Evolutionary conservation across 2,888 invertebrate species (phyloP), one percentile per base, ranked within the genome.

Genomic region (Euzophera pinguis): DNA sequence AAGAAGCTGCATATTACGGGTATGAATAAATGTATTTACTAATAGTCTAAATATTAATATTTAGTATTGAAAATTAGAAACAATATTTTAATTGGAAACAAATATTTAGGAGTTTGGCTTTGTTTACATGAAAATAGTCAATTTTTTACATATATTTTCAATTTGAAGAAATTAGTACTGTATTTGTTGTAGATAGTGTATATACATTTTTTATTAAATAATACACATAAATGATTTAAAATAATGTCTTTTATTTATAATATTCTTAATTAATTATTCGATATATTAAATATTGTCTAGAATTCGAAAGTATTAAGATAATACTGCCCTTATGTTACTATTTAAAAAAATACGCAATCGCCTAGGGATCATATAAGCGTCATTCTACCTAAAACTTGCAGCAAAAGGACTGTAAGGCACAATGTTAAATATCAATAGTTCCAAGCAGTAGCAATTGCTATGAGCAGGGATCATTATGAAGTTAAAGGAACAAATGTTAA

Each of bases 1-100:
- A 91, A 63, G 97, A 97, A 78, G 94, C 94, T 0, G 91, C 92
- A 52, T 93, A 94, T 73, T 96, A 95, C 78, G 97, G 97, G 3
- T 97, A 97, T 80, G 93, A 93, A 57, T 87, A 68, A 56, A 29
- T 14, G 2, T 12, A 43, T 27, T 27, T 29, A 6, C 22, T 5
- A 22, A 22, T n/a, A n/a, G n/a, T n/a, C n/a, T n/a, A n/a, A n/a
- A n/a, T n/a, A n/a, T n/a, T n/a, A n/a, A n/a, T n/a, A n/a, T n/a
- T n/a, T n/a, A n/a, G n/a, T n/a, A n/a, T 22, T 22, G 22, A 5
- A 22, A 22, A 22, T 22, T 22, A 22, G 22, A 22, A 22, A 22
- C 2, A 22, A 10, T 32, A 32, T 32, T 9, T 9, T 6, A 32
- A 32, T 32, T 32, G 32, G 8, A 32, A 32, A 32, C 8, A 32